Evolutionary conservation across 2,888 invertebrate genomes (phyloP), one percentile per base, ranked within the genome.

Genomic region (Sinohyriopsis cumingii): DNA sequence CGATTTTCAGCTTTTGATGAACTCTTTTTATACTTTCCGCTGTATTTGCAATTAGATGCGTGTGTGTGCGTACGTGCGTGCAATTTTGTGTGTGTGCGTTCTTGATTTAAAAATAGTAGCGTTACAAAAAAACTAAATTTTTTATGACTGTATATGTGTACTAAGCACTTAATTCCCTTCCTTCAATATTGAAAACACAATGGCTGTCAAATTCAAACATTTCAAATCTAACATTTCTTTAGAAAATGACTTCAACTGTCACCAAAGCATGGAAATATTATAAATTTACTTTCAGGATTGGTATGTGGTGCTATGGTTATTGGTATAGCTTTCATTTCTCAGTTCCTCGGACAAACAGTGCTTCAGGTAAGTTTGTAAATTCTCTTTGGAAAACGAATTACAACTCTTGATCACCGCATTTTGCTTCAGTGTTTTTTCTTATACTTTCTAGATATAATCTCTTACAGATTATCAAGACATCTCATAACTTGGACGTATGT

Each of bases 301-400:
- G n/a, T 79, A 2, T 77, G 78, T 64, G 82, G 82, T 4, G 79
- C 73, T 9, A 54, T 76, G 19, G 80, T 82, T 0, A 79, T 81
- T 54, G 82, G 79, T 3, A 75, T 80, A 5, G 82, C 80, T 7
- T 82, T 80, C 62, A 25, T 81, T 28, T 75, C 80, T 24, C 76
- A 77, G 54, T 79, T 78, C 59, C 69, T 82, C 2, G 79, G 79
- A 75, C 82, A 82, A 55, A 82, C 82, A 19, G 82, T 82, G 28
- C 63, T 82, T 45, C 82, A 82, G 77, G 82, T 82, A 68, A 45
- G n/a, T 18, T 6, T 59, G 5, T 59, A 57, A 22, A 9, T 24
- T 57, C 3, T 24, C 57, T 22, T 57, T 57, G 19, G 18, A 19
- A 57, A 22, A 57, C 9, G 22, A 9, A 22, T 20, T 57, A 24